Conservation (phyloP, 2,797 vertebrate genomes). For the Centropyge bicolor region DNA sequence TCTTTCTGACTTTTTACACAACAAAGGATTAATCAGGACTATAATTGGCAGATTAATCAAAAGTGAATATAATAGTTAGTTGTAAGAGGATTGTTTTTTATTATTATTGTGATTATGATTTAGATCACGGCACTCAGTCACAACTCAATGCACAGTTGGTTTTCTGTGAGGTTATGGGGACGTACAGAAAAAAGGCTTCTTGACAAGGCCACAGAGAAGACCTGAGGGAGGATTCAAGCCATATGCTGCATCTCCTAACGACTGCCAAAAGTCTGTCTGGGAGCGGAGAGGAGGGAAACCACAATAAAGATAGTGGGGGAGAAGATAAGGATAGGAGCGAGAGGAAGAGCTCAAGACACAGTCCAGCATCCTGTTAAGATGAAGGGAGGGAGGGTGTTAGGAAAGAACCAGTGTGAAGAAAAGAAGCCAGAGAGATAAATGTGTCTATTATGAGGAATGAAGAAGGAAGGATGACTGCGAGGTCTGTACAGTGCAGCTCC, state of each 20-base stretch:
- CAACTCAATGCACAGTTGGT: neutral
- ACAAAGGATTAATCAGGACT: neutral
- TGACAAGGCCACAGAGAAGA: conserved; percentile 55
- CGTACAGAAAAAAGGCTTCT: conserved; percentile 24
- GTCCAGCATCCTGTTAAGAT: conserved; percentile 31
- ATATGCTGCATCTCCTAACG: conserved; percentile 63
- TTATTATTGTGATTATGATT: neutral
- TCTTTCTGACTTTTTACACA: neutral
- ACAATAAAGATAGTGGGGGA: conserved; percentile 45
- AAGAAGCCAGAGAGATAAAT: conserved; percentile 42
- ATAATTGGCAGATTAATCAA: neutral
- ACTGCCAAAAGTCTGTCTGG: conserved; percentile 65
- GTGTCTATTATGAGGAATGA: conserved; percentile 32
- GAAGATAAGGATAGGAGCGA: conserved; percentile 46
- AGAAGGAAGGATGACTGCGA: conserved; percentile 28
- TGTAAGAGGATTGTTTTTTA: too few relatives aligned
- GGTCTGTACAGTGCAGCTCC: conserved; percentile 50
- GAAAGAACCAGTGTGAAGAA: conserved; percentile 11
- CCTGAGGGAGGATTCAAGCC: conserved; percentile 64
- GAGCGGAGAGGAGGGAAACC: conserved; percentile 26
- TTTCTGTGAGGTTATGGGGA: conserved; percentile 12
- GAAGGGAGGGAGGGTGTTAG: neutral
- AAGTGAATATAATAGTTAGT: neutral
- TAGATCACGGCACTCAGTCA: neutral
- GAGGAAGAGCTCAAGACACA: conserved; percentile 32